Evolutionary conservation across 1,140 invertebrate species (phyloP).

Genomic region (Ephestia elutella): DNA sequence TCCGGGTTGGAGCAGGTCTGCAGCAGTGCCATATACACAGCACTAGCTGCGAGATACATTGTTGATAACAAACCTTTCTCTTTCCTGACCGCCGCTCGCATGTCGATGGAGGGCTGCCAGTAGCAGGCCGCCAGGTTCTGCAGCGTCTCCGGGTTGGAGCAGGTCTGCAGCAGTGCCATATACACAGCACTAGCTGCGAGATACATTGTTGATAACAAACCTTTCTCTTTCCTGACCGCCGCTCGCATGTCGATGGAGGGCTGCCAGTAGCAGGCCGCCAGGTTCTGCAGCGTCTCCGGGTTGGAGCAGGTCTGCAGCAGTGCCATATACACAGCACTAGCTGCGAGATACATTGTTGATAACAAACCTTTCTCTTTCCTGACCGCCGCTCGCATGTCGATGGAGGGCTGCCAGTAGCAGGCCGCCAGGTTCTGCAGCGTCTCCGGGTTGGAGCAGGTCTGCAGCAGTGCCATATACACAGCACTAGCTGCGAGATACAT

Average conservation of each 20-base stretch:
- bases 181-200: no score
- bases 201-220: no score
- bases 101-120: conserved; percentile 96
- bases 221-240: conserved; percentile 96
- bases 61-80: no score
- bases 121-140: conserved; percentile 99
- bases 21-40: conserved; percentile 90
- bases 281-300: conserved; percentile 97
- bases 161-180: conserved; percentile 93
- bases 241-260: conserved; percentile 94
- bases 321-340: no score
- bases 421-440: conserved; percentile 98
- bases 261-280: conserved; percentile 98
- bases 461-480: conserved; percentile 91
- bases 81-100: conserved; percentile 94
- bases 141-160: conserved; percentile 97
- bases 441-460: conserved; percentile 97
- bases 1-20: conserved; percentile 98
- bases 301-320: conserved; percentile 96
- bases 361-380: no score
- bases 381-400: conserved; percentile 94
- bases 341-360: no score
- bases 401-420: conserved; percentile 97
- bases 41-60: no score
- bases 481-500: no score